Conservation (phyloP, 2,888 invertebrate species). For the Malacosoma neustria region DNA sequence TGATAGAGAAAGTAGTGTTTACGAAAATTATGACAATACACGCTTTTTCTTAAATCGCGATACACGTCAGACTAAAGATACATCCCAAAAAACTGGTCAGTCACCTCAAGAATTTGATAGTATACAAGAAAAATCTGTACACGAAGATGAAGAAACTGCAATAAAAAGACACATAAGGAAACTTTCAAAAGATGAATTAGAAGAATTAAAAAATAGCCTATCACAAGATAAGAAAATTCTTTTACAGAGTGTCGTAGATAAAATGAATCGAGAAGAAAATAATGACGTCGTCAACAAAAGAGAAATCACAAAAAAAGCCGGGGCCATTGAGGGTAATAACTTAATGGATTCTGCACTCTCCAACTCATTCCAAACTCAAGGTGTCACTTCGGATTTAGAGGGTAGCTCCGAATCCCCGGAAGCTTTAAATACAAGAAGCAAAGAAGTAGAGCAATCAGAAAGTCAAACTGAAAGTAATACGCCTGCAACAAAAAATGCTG, state of each 20-base stretch:
- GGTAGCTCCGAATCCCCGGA: constrained; percentile 27
- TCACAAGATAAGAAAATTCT: constrained; percentile 52
- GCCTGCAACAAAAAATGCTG: constrained; percentile 27
- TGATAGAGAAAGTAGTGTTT: constrained; percentile 23
- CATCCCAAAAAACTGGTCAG: constrained; percentile 12
- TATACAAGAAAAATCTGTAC: constrained; percentile 17
- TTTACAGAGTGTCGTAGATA: constrained; percentile 51
- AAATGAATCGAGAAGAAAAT: constrained; percentile 18
- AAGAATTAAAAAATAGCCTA: constrained; percentile 49
- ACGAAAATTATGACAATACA: constrained; percentile 24
- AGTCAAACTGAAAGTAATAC: constrained; percentile 25
- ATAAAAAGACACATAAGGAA: constrained; percentile 57
- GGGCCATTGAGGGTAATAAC: constrained; percentile 48
- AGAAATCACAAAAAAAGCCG: constrained; percentile 63
- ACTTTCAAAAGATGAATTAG: constrained; percentile 45
- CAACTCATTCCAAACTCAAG: constrained; percentile 46
- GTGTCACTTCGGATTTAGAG: constrained; percentile 26
- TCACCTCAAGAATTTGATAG: constrained; percentile 17
- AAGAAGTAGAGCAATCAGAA: constrained; percentile 28
- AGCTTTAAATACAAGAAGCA: constrained; percentile 21
- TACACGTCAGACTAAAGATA: constrained; percentile 31
- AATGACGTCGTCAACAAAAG: constrained; percentile 38
- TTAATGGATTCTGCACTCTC: constrained; percentile 40
- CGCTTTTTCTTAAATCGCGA: constrained; percentile 29
- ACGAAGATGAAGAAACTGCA: constrained; percentile 47